Base-by-base conservation (phyloP, 2,113 vertebrate genomes). In the Columbina picui region DNA sequence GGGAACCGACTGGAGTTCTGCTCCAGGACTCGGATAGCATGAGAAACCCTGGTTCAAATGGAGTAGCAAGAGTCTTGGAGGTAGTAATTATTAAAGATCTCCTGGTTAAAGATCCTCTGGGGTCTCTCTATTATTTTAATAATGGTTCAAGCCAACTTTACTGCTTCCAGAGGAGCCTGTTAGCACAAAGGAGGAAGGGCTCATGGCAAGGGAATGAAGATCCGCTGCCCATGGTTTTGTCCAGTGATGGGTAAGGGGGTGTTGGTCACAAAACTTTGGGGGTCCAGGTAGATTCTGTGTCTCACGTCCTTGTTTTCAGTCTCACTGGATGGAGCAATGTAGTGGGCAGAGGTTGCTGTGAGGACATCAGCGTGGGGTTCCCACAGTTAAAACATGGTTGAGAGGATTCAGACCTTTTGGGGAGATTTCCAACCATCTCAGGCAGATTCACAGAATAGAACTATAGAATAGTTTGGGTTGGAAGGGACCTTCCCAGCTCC, bases 81-180 rank as follows among this genome's bases (percentile, higher is more conserved):
- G 91, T n/a, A 94, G 94, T 41, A 93, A 91, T 95, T 93, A 97
- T 93, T 86, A 86, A 84, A 90, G n/a, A 67, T 87, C 89, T 91
- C 56, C 70, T 29, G 4, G 34, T 74, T 96, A 77, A 93, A 93
- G 80, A 90, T 83, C 75, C 93, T 96, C 71, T 61, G 6, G 93
- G 60, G 89, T 79, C 59, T 56, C 76, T 45, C 36, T 91, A 63
- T 91, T 94, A 89, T 95, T 96, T 96, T 96, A 94, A 92, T 93
- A 80, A 94, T 14, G 15, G 77, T 71, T 93, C 89, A 65, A 78
- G 69, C 43, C 84, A 88, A 25, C 59, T 94, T 95, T 74, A 70
- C 41, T 34, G 71, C 64, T 93, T 95, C 68, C 83, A 75, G 89
- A 82, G 68, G 60, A 64, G 68, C 26, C 69, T 5, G 25, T 29